phyloP scores from a whole-genome alignment of 2,113 vertebrate species.

The Junco hyemalis region DNA sequence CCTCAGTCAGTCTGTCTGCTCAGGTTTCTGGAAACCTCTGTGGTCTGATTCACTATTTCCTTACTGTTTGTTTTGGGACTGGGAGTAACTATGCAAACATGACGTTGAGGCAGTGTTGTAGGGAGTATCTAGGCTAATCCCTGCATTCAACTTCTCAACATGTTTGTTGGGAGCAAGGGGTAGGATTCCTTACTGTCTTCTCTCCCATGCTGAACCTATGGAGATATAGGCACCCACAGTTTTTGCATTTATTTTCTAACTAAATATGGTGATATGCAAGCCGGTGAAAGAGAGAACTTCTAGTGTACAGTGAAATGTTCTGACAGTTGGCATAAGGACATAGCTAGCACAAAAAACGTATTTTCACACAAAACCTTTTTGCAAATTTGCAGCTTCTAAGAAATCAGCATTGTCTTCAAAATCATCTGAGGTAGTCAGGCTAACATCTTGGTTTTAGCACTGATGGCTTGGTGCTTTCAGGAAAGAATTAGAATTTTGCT shows the following conservation, averaged over 20 bases:
- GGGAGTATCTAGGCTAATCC: constrained; percentile 61
- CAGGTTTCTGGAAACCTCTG: constrained; percentile 51
- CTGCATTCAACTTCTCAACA: constrained; percentile 9
- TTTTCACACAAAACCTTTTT: background rate
- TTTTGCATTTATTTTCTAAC: background rate
- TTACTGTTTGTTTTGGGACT: constrained; percentile 57
- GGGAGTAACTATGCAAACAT: constrained; percentile 60
- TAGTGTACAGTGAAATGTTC: background rate
- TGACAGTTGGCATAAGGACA: background rate
- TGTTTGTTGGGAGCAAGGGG: background rate
- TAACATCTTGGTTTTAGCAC: background rate
- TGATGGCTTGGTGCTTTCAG: background rate
- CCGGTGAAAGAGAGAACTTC: background rate
- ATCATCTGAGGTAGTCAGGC: background rate
- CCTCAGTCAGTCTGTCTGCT: constrained; percentile 47
- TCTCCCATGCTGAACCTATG: background rate
- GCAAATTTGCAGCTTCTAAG: background rate
- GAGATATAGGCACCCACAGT: background rate
- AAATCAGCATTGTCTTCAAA: background rate
- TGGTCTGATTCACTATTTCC: constrained; percentile 63
- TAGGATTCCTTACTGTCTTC: background rate
- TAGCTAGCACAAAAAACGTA: background rate
- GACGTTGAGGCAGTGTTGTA: constrained; percentile 39
- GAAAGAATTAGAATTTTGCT: background rate
- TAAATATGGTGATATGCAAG: background rate